These are phyloP conservation scores for Icerya purchasi DNA, from an alignment of 2,888 invertebrate genomes.

Conservation along the genomic window DNA sequence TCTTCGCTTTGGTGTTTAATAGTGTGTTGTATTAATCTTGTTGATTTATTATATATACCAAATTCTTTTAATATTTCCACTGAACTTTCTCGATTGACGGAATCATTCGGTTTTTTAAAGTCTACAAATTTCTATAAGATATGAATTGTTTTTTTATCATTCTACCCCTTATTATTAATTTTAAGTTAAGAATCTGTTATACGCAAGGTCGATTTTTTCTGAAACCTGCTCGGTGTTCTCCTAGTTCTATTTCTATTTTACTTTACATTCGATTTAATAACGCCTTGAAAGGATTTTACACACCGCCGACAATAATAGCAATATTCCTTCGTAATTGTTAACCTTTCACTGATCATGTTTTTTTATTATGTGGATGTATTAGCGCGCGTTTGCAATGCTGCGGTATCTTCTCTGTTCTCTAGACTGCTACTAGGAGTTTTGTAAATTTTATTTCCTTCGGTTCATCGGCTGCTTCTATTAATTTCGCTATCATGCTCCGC, in stretches of 20 bases:
- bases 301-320: not conserved
- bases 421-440: not conserved
- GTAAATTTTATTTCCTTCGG: not conserved
- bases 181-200: not conserved
- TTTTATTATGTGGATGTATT: not conserved
- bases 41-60: not conserved
- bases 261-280: not conserved
- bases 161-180: not conserved
- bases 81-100: not conserved
- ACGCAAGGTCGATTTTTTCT: not conserved
- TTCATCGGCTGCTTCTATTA: not conserved
- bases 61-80: not conserved
- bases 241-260: not conserved
- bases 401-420: not conserved
- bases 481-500: not conserved
- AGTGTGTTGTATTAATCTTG: not conserved
- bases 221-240: not conserved
- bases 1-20: not conserved
- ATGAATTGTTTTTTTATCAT: not conserved
- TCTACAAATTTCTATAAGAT: not conserved
- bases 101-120: not conserved
- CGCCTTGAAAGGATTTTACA: not conserved
- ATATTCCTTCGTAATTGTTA: not conserved
- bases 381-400: not conserved
- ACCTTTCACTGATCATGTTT: not conserved